These are phyloP conservation scores for Cervus canadensis DNA, from an alignment of 2,113 vertebrate species.

Conservation along the genomic window DNA sequence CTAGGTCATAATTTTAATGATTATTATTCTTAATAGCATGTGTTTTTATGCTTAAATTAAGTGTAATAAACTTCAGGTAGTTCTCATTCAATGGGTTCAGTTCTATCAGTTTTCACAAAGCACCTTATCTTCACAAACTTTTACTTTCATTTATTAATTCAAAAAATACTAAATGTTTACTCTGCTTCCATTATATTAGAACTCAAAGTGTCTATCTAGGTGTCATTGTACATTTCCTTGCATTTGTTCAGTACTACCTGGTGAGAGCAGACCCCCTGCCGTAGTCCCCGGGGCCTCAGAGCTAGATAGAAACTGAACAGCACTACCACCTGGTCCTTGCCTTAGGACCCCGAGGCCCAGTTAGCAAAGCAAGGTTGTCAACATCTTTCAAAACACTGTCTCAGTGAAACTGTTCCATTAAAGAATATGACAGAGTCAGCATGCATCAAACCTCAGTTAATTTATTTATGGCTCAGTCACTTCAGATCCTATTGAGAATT, in stretches of 20 bases:
- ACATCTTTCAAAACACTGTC: not conserved
- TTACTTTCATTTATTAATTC: not conserved
- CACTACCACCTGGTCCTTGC: not conserved
- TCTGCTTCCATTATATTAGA: not conserved
- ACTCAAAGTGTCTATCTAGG: not conserved
- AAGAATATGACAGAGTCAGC: not conserved
- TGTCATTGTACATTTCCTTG: not conserved
- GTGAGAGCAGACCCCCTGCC: not conserved
- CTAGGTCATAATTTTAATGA: not conserved
- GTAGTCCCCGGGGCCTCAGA: not conserved
- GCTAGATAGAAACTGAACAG: not conserved
- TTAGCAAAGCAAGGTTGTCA: not conserved
- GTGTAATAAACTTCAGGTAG: not conserved
- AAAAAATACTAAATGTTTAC: not conserved
- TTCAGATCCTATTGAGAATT: not conserved
- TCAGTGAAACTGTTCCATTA: not conserved
- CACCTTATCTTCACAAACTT: not conserved
- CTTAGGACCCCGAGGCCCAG: not conserved
- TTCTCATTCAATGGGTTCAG: not conserved
- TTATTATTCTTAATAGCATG: not conserved
- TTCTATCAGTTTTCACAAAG: not conserved
- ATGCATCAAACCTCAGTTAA: not conserved
- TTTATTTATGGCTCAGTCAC: not conserved
- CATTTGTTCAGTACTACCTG: not conserved
- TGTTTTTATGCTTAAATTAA: not conserved